Base-by-base conservation (phyloP, 1,140 invertebrate species). In the Drosophila ohnishii region DNA sequence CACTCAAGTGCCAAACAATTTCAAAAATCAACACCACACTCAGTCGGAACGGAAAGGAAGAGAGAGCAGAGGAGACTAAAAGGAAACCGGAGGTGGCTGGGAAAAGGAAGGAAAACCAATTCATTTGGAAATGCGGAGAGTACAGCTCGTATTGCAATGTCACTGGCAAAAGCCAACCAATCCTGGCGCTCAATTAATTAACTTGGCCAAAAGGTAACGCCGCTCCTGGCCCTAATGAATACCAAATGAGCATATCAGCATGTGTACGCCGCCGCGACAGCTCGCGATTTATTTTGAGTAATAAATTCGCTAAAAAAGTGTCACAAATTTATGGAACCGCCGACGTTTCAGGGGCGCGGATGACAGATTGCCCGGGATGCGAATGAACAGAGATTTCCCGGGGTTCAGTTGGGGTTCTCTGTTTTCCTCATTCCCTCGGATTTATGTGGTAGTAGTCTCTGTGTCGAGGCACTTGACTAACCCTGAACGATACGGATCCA, bases 1-100 rank as follows among this genome's bases (percentile, higher is more conserved):
- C 61, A 82, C 75, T 86, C 83, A 87, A 86, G 79, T 87, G 83
- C 83, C 83, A 87, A 87, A 82, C 78, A 86, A 87, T 87, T 86
- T 86, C 83, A 86, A 86, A 85, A 86, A 86, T 86, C 82, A 86
- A 87, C 82, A 82, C 70, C 74, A 80, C 58, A 47, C 55, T 35
- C 57, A 59, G 42, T 55, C 51, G 45, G 45, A 66, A 47, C 25
- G 22, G 34, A 62, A 69, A 4, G 19, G 22, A 45, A 56, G 16
- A 3, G 48, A n/a, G 25, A 47, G 45, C 3, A 13, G 39, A n/a
- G n/a, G 16, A 30, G n/a, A 5, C 32, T 19, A 8, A 40, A 65
- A 13, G 40, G 19, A 63, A 51, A 44, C 45, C 48, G 45, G 48
- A 72, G 30, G 50, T 56, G 62, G 25, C 35, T 47, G 35, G 22